These are phyloP conservation scores for Dryoscopus gambensis DNA, from an alignment of 2,113 vertebrate species.

Conservation along the genomic window DNA sequence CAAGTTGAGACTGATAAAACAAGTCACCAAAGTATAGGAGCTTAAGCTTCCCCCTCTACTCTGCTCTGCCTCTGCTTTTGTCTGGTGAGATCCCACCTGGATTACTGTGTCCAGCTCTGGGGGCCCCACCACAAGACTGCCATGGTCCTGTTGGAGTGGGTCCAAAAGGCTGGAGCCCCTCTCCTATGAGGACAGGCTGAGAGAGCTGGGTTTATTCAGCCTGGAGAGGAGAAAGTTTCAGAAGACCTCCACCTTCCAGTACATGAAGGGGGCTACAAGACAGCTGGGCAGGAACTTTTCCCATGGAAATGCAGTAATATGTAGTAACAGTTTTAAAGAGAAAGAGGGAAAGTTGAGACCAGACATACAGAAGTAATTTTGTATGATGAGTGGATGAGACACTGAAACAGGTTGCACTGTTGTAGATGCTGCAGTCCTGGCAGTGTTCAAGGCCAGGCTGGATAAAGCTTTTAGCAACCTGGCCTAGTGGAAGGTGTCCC, in stretches of 20 bases:
- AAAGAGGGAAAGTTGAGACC: neutral
- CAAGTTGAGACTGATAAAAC: neutral
- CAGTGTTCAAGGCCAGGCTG: neutral
- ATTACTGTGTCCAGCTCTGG: neutral
- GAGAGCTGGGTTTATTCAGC: neutral
- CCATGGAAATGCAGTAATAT: neutral
- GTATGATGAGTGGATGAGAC: neutral
- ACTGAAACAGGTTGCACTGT: neutral
- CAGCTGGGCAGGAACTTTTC: neutral
- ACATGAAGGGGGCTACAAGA: neutral
- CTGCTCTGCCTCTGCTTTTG: neutral
- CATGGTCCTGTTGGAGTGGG: neutral
- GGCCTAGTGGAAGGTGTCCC: neutral
- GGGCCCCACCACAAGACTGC: neutral
- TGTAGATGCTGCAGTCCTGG: neutral
- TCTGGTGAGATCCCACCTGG: neutral
- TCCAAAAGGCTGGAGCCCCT: neutral
- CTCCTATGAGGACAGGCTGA: neutral
- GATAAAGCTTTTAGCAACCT: neutral
- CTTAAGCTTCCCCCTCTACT: neutral
- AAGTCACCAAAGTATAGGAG: neutral
- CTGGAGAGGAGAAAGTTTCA: neutral
- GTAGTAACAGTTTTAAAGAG: neutral
- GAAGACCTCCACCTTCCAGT: neutral
- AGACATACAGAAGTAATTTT: neutral